Evolutionary conservation across 2,888 invertebrate species (phyloP).

Genomic region (Drosophila flavopinicola): DNA sequence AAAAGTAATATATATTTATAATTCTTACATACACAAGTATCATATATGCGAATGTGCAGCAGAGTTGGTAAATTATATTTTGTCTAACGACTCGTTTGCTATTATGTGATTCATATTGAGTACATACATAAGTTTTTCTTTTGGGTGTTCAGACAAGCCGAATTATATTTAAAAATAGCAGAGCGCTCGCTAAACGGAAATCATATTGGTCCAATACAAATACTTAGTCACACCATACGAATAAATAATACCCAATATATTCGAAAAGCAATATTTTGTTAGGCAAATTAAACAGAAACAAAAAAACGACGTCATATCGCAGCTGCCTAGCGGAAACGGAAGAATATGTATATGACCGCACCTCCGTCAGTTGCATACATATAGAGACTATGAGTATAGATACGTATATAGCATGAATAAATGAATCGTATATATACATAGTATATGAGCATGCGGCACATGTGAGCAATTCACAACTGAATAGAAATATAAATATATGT

Average conservation of each 20-base stretch:
- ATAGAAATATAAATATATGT: slow-evolving; percentile 21
- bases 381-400: slow-evolving; percentile 23
- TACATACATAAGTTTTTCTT: slow-evolving; percentile 46
- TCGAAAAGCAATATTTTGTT: slow-evolving; percentile 21
- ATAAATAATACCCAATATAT: slow-evolving; percentile 55
- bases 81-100: slow-evolving; percentile 51
- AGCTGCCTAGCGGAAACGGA: slow-evolving; percentile 61
- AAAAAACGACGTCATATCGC: slow-evolving; percentile 53
- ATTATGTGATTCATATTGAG: slow-evolving; percentile 76
- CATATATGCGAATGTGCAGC: slow-evolving; percentile 29
- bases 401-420: slow-evolving; percentile 17
- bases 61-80: slow-evolving; percentile 46
- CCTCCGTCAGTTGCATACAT: slow-evolving; percentile 31
- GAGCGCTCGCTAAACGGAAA: slow-evolving; percentile 64
- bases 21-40: slow-evolving; percentile 10
- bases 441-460: slow-evolving; percentile 29
- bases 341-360: slow-evolving; percentile 44
- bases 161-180: slow-evolving; percentile 73
- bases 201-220: slow-evolving; percentile 66
- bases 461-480: slow-evolving; percentile 40
- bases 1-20: slow-evolving; percentile 11
- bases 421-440: slow-evolving; percentile 20
- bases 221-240: slow-evolving; percentile 27
- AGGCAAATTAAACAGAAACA: slow-evolving; percentile 7
- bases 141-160: slow-evolving; percentile 54